Evolutionary conservation across 2,888 invertebrate species (phyloP), one percentile per base, ranked within the genome.

Genomic region (Clusia tigrina): DNA sequence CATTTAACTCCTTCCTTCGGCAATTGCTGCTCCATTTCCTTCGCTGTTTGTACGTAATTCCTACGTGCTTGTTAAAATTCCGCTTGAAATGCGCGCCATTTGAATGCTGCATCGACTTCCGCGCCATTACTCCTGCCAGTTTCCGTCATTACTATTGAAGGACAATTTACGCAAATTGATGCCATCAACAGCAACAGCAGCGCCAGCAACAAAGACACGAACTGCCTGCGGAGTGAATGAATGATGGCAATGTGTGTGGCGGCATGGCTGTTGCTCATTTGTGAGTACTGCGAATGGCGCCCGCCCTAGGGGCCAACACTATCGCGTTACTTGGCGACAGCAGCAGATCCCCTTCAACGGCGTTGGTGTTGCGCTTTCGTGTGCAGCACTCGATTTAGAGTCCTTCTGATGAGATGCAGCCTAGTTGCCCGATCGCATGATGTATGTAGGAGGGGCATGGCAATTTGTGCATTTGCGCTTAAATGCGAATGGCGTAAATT

Each of bases 131-230:
- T 76, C 78, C 38, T 72, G 76, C 68, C 76, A 71, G 74, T 75
- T 78, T 77, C 77, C 77, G 78, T 78, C 76, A 76, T 73, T 76
- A 71, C 76, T 76, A 78, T 77, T 71, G 32, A 69, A 74, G 74
- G 74, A 73, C 79, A 78, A 78, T 78, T 78, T 75, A 75, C 78
- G 73, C 76, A 78, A 77, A 78, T 77, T 78, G 78, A 75, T 78
- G 78, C 76, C 77, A 76, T 74, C 77, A 74, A 69, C 73, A 73
- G 73, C 60, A 69, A 3, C 15, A 10, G 42, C 6, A 32, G 32
- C 6, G 12, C 6, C 12, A 9, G 32, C 6, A 32, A 32, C 6
- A 32, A 12, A 12, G 6, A 12, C 6, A 9, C 6, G 12, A 6
- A 9, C 32, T 32, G 32, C 6, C 32, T 32, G 6, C 12, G 32